These are phyloP conservation scores for Acridotheres tristis DNA, from an alignment of 2,797 vertebrate species.

Conservation along the genomic window DNA sequence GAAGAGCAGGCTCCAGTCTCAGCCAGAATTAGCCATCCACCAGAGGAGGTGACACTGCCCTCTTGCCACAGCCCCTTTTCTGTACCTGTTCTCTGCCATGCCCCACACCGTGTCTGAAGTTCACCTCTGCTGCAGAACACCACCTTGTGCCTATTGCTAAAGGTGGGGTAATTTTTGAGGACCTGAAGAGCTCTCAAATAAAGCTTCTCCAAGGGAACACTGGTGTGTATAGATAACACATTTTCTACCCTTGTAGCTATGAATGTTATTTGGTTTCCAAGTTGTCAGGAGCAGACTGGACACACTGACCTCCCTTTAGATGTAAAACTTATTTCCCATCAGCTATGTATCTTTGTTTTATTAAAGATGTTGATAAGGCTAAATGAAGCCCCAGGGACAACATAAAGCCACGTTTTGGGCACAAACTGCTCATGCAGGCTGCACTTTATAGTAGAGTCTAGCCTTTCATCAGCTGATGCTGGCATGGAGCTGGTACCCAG, in stretches of 20 bases:
- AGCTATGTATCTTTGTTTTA: background rate
- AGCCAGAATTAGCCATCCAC: background rate
- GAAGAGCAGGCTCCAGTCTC: background rate
- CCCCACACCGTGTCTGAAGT: rapidly evolving
- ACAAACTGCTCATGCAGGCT: background rate
- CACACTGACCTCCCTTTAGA: rapidly evolving
- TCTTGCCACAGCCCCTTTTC: too few relatives aligned
- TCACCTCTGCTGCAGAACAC: background rate
- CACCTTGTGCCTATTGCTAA: rapidly evolving
- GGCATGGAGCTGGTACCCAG: background rate
- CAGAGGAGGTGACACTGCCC: background rate
- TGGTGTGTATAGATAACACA: rapidly evolving
- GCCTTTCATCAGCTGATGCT: background rate
- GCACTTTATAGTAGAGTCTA: background rate
- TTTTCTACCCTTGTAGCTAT: background rate
- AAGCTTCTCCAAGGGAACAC: background rate
- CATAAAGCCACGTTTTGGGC: rapidly evolving
- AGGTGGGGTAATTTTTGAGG: rapidly evolving
- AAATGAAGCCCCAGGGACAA: background rate
- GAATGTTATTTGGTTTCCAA: background rate
- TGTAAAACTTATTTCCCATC: background rate
- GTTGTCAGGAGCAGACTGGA: background rate
- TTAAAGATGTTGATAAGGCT: background rate
- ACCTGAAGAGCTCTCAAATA: background rate
- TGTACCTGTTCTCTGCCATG: rapidly evolving